Percentiles rank a stretch among this genome's conserved stretches.
Evolutionary conservation across 1,140 invertebrate species (phyloP).

Genomic region (Wiebesia pumilae): DNA sequence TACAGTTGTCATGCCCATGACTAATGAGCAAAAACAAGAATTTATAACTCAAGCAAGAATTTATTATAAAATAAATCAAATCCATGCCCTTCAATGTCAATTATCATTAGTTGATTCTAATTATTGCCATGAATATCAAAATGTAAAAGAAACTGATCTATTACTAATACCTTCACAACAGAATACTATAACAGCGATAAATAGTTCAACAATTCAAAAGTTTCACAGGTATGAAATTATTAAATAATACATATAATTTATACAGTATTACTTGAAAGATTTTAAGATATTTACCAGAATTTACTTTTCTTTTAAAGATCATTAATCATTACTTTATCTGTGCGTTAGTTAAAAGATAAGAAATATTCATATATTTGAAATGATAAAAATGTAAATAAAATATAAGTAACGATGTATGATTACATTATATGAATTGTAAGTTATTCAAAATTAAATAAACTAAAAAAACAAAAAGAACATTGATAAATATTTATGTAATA

Average conservation of each 20-base stretch:
- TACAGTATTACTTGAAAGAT: no score
- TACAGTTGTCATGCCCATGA: not conserved
- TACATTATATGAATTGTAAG: no score
- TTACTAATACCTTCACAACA: not conserved
- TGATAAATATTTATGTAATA: no score
- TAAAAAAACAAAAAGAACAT: no score
- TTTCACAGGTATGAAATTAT: not conserved
- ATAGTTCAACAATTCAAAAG: not conserved
- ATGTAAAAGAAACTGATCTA: not conserved
- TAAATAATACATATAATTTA: no score
- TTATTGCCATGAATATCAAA: not conserved
- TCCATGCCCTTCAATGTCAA: not conserved
- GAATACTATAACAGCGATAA: not conserved
- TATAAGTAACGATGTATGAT: no score
- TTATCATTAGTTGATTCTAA: not conserved
- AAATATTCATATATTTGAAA: no score
- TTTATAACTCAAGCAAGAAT: not conserved
- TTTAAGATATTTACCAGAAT: not conserved
- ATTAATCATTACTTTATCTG: no score
- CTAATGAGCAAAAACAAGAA: not conserved
- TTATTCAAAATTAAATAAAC: no score
- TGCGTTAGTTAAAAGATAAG: no score
- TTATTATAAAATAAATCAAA: conserved; percentile 1
- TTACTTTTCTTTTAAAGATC: no score
- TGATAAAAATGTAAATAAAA: no score